phyloP scores from a whole-genome alignment of 2,113 vertebrate genomes.

The Pterocles gutturalis region DNA sequence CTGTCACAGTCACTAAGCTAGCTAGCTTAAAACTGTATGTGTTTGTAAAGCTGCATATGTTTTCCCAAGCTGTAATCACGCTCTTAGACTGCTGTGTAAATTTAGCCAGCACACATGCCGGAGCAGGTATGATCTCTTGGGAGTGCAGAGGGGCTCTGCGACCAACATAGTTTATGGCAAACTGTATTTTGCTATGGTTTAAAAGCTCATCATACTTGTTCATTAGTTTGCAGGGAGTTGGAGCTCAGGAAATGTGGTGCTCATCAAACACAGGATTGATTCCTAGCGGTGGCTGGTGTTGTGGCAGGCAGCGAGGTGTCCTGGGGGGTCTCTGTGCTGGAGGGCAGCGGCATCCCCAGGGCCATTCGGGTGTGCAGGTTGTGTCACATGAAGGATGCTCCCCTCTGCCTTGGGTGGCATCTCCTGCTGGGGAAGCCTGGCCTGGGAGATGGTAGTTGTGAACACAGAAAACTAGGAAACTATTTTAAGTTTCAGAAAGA shows the following conservation, averaged over 20 bases:
- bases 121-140: background rate
- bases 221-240: background rate
- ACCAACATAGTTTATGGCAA: background rate
- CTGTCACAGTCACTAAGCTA: background rate
- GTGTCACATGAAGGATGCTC: background rate
- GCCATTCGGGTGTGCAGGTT: background rate
- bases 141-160: background rate
- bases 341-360: background rate
- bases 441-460: background rate
- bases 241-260: background rate
- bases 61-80: slow-evolving; percentile 18
- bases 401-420: background rate
- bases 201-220: background rate
- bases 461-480: background rate
- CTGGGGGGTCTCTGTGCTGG: background rate
- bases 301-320: background rate
- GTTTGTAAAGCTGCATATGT: background rate
- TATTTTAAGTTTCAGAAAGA: background rate
- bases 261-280: background rate
- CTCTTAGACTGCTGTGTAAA: background rate
- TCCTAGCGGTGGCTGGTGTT: accelerated
- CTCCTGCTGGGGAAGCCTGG: background rate
- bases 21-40: background rate
- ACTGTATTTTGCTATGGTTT: background rate
- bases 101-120: background rate